Percentiles rank a stretch among this genome's conserved stretches.
Conservation (phyloP, 2,888 invertebrate genomes). For the Ryuthela nishihirai region DNA sequence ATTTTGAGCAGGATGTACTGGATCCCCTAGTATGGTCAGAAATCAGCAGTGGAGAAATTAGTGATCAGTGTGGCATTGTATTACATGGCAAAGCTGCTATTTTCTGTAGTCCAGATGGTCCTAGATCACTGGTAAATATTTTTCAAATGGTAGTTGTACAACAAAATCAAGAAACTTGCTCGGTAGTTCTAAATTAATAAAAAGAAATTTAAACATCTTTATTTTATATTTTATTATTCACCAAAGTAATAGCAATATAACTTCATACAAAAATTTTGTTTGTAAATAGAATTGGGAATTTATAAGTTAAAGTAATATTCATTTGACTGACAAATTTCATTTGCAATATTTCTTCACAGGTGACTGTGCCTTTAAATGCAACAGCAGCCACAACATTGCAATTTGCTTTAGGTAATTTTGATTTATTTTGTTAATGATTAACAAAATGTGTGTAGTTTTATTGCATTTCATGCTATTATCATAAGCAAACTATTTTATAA, state of each 20-base stretch:
- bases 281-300: neutral
- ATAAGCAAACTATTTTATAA: too few species aligned
- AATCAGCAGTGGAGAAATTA: constrained; percentile 43
- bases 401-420: constrained; percentile 50
- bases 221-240: neutral
- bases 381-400: constrained; percentile 50
- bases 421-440: too few species aligned
- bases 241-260: neutral
- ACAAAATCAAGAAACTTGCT: too few species aligned
- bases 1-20: constrained; percentile 48
- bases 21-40: constrained; percentile 45
- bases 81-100: constrained; percentile 48
- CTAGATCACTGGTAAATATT: constrained; percentile 45
- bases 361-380: constrained; percentile 48
- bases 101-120: constrained; percentile 46
- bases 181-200: neutral
- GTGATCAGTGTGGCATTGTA: constrained; percentile 48
- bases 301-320: too few species aligned
- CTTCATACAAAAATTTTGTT: neutral
- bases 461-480: too few species aligned
- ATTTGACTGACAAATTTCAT: neutral
- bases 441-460: too few species aligned
- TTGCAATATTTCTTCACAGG: constrained; percentile 42
- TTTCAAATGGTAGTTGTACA: neutral
- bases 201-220: neutral